Percentiles rank a stretch among this genome's conserved stretches.
Conservation (phyloP, 2,797 vertebrate genomes). For the Melanotaenia parkinsoni region DNA sequence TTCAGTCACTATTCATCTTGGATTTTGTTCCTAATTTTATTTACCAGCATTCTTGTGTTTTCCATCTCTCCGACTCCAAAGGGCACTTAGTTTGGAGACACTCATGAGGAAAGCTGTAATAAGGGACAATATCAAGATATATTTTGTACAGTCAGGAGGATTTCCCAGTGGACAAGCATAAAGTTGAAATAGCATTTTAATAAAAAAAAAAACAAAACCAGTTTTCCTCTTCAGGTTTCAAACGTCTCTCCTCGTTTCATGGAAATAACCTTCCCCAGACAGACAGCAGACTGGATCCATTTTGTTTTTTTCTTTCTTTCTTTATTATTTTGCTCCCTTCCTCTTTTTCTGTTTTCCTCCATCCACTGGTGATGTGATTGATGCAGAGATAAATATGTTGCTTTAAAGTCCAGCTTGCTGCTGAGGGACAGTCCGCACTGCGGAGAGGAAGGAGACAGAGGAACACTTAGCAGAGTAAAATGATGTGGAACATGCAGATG, state of each 20-base stretch:
- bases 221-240: constrained; percentile 8
- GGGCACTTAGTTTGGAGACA: constrained; percentile 28
- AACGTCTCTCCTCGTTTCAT: constrained; percentile 23
- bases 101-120: constrained; percentile 5
- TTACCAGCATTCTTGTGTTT: constrained; percentile 6
- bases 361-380: constrained; percentile 68
- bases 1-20: constrained; percentile 25
- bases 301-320: constrained; percentile 42
- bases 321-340: constrained; percentile 20
- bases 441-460: constrained; percentile 54
- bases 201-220: neutral
- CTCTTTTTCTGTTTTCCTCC: constrained; percentile 35
- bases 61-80: constrained; percentile 14
- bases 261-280: constrained; percentile 32
- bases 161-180: neutral
- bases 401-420: constrained; percentile 70
- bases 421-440: constrained; percentile 76
- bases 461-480: constrained; percentile 46
- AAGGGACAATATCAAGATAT: constrained; percentile 11
- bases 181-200: constrained; percentile 8
- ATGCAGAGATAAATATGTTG: constrained; percentile 79
- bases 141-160: neutral
- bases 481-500: constrained; percentile 20
- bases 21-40: constrained; percentile 36
- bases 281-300: constrained; percentile 39